Base-by-base conservation (phyloP, 2,888 invertebrate genomes). In the Lutraria lutraria region DNA sequence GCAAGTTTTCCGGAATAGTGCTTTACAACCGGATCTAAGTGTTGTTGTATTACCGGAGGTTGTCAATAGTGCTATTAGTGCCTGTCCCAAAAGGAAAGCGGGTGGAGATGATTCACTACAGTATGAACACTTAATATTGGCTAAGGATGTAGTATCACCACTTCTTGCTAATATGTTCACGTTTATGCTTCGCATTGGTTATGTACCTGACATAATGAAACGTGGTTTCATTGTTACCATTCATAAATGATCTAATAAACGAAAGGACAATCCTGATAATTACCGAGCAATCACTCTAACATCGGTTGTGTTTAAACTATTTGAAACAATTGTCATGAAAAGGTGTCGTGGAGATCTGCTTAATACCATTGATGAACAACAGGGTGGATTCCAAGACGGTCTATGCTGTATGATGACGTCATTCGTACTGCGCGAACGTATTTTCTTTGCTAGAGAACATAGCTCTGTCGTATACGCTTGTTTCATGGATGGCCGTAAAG, bases 321-420 rank as follows among this genome's bases (percentile, higher is more conserved):
- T 82, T 85, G 89, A 89, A 81, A 68, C 63, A 25, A 54, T 89
- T n/a, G n/a, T 87, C 0, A 21, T 83, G 34, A 25, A 56, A n/a
- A 15, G 54, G 31, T 79, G 56, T 15, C 52, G 80, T 25, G 25
- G 21, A 13, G 56, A 63, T 13, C 34, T 85, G 29, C 19, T 31
- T 12, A 16, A 43, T 34, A 16, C n/a, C 15, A 68, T 87, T n/a
- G 85, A 88, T 29, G 60, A 19, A 31, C 87, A 83, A 29, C n/a
- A n/a, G n/a, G n/a, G n/a, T n/a, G n/a, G n/a, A n/a, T n/a, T n/a
- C n/a, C n/a, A n/a, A n/a, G n/a, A 85, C 43, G 34, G 52, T 19
- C 68, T 80, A 52, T 81, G 87, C 19, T 87, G 89, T 54, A n/a
- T 90, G 52, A 85, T 85, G 84, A 83, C 87, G 43, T 83, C 89